Evolutionary conservation across 2,797 vertebrate genomes (phyloP).

Genomic region (Odontamblyopus rebecca): DNA sequence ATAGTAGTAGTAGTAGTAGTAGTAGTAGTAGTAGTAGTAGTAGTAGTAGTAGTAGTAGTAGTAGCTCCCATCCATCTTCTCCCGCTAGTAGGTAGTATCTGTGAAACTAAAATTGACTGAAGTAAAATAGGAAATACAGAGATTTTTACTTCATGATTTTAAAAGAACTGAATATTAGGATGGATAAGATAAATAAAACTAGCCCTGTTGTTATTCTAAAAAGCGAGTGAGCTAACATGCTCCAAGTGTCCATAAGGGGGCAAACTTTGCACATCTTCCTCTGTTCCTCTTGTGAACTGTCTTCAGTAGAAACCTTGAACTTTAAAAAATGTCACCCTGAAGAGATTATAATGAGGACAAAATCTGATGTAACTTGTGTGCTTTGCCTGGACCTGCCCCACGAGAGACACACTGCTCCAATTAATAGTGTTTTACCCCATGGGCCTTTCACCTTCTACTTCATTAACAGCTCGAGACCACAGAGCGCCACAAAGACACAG

Average conservation of each 20-base stretch:
- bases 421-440: not conserved
- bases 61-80: too few relatives aligned
- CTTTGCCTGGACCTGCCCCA: not conserved
- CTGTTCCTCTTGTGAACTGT: conserved; percentile 16
- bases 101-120: not conserved
- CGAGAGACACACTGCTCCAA: not conserved
- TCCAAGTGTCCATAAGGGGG: conserved; percentile 72
- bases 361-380: not conserved
- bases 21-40: too few relatives aligned
- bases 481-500: not conserved
- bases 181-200: too few relatives aligned
- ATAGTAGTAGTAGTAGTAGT: too few relatives aligned
- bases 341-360: not conserved
- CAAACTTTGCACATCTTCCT: conserved; percentile 45
- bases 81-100: not conserved
- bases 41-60: too few relatives aligned
- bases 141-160: too few relatives aligned
- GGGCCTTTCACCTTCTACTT: not conserved
- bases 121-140: too few relatives aligned
- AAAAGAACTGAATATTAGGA: too few relatives aligned
- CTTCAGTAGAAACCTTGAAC: conserved; percentile 12
- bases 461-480: not conserved
- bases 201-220: not conserved
- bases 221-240: not conserved
- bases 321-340: not conserved